These are phyloP conservation scores for Ichneumoninae sp. DNA, from an alignment of 2,888 invertebrate species.

Conservation along the genomic window DNA sequence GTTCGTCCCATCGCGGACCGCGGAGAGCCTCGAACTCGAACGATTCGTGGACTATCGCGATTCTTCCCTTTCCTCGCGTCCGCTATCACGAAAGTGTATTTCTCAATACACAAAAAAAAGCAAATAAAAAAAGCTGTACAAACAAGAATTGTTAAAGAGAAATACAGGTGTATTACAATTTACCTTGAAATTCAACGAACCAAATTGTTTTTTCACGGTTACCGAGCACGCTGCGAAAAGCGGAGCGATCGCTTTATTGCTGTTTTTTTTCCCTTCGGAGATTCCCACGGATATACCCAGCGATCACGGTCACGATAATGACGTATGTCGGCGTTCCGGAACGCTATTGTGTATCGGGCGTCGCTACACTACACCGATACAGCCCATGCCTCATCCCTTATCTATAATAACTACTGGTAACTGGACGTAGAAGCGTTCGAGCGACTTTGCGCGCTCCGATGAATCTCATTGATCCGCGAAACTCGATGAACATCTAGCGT, in stretches of 20 bases:
- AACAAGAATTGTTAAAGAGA: not conserved
- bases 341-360: conserved; percentile 26
- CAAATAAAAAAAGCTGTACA: not conserved
- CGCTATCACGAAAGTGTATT: not conserved
- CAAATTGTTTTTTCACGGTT: not conserved
- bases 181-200: conserved; percentile 15
- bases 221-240: not conserved
- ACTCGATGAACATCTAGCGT: conserved; percentile 32
- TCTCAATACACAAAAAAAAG: not conserved
- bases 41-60: not conserved
- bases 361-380: conserved; percentile 27
- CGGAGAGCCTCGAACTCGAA: not conserved
- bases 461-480: conserved; percentile 36
- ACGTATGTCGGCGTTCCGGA: conserved; percentile 33
- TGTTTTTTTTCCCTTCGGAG: conserved; percentile 3
- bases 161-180: not conserved
- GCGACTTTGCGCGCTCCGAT: conserved; percentile 37
- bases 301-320: conserved; percentile 39
- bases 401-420: conserved; percentile 13
- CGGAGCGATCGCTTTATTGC: not conserved
- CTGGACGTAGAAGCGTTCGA: conserved; percentile 35
- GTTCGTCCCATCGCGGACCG: not conserved
- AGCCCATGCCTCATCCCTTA: conserved; percentile 9
- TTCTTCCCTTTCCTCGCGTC: not conserved
- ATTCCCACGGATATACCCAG: conserved; percentile 4